Base-by-base conservation (phyloP, 2,797 vertebrate genomes). In the Karalla daura region DNA sequence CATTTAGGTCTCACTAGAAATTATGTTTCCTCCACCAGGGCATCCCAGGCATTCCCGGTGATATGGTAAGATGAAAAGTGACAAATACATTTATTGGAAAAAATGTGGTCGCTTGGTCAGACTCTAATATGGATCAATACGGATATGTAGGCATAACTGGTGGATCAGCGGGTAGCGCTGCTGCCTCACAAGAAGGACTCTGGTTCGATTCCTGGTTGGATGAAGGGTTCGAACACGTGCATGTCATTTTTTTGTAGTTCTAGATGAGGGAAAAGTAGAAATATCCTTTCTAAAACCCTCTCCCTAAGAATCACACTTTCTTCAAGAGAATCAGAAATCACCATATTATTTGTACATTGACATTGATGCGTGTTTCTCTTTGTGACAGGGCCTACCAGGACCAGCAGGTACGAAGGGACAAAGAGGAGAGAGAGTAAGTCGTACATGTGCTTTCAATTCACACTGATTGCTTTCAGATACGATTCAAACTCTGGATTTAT, bases 381-480 rank as follows among this genome's bases (percentile, higher is more conserved):
- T 24, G 15, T 85, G 63, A 7, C 70, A 97, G 96, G 96, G 96
- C 9, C 80, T 69, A 47, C 90, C 88, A 3, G 96, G 96, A 23
- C 71, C 80, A 35, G 77, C 95, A 7, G 96, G 96, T 78, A 78
- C 88, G 23, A 92, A 85, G 1, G 96, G 96, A 25, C 95, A 95
- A 17, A 95, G 96, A 90, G 96, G 96, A 78, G 95, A 96, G 58
- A 93, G 95, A 80, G 96, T 96, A 77, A 92, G 95, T 93, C 56
- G 9, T 14, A 33, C n/a, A n/a, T 3, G 7, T 44, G 13, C 9
- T 37, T 55, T 68, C 59, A 0, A 24, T 60, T 65, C 15, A 18
- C 5, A 62, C 45, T 37, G 15, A 30, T 33, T 53, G 43, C 27
- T 52, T 41, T 17, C n/a, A 23, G 23, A 8, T 8, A 6, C 10